Conservation (phyloP, 2,113 vertebrate genomes). For the Nerophis lumbriciformis region DNA sequence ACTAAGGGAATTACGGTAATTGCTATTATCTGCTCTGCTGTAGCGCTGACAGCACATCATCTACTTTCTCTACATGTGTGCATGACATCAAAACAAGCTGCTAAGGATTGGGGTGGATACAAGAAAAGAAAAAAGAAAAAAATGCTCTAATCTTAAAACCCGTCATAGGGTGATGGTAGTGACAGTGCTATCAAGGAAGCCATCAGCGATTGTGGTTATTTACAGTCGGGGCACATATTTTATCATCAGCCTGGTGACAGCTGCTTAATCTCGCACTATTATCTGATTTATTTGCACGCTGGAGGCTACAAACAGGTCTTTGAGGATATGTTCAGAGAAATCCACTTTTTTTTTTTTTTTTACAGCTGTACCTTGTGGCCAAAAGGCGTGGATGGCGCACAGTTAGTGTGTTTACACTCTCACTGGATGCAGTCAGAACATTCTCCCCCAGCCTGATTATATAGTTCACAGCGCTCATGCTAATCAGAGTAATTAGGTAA, state of each 20-base stretch:
- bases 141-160: slow-evolving; percentile 15
- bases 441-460: slow-evolving; percentile 47
- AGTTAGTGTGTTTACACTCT: slow-evolving; percentile 6
- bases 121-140: background rate
- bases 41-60: slow-evolving; percentile 21
- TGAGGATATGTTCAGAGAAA: background rate
- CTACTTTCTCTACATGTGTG: slow-evolving; percentile 5
- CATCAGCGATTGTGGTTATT: slow-evolving; percentile 13
- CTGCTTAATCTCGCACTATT: slow-evolving; percentile 1
- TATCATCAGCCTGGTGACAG: slow-evolving; percentile 4
- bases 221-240: slow-evolving; percentile 13
- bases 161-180: slow-evolving; percentile 9
- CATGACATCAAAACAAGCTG: slow-evolving; percentile 10
- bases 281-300: background rate
- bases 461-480: slow-evolving; percentile 46
- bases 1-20: no score
- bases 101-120: slow-evolving; percentile 1
- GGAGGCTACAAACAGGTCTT: background rate
- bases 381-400: background rate
- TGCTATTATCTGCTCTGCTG: no score
- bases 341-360: background rate
- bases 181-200: slow-evolving; percentile 13
- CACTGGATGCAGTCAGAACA: slow-evolving; percentile 20
- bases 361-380: background rate
- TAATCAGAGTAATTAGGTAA: slow-evolving; percentile 67